Evolutionary conservation across 2,888 invertebrate genomes (phyloP), one percentile per base, ranked within the genome.

Genomic region (Julus scanicus): DNA sequence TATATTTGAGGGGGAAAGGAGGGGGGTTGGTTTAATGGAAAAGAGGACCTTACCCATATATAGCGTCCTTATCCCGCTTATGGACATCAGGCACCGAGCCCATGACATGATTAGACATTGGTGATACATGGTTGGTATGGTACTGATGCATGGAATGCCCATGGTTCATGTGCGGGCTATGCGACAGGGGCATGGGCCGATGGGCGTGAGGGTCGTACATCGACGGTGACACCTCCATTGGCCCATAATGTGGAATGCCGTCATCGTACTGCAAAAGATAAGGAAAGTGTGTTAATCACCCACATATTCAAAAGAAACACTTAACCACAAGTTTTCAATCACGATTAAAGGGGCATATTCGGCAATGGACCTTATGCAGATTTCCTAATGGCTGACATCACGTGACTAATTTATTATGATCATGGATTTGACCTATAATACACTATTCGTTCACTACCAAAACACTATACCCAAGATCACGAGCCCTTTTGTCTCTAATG

Each of bases 61-160:
- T 98, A 92, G 98, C 97, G 94, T 98, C 98, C 94, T 98, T 98
- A 94, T 98, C 98, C 93, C 98, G 94, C 94, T 98, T 98, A 94
- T 97, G 97, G 91, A 97, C 97, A 93, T 97, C 97, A 91, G 97
- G 97, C 89, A 95, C 94, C 90, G 94, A 93, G 89, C 93, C 93
- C 92, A 93, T 93, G 89, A 92, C 92, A 89, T 92, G 92, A 90
- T 92, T 92, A 84, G 91, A 90, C 90, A 93, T 94, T 93, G 92
- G 93, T 92, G 93, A 94, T 92, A 97, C 96, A 94, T 97, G 97
- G 94, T 97, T 95, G 94, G 94, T 93, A 92, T 96, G 96, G 93
- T 97, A 92, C 88, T 92, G 92, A 91, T 92, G 92, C 91, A 92
- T 92, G 95, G 93, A 96, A 91, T 91, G 96, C 94, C 91, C 90